A percentile compares a stretch with the other conserved stretches of the same genome.
phyloP scores from a whole-genome alignment of 2,113 vertebrate species.

The Porphyrio hochstetteri region DNA sequence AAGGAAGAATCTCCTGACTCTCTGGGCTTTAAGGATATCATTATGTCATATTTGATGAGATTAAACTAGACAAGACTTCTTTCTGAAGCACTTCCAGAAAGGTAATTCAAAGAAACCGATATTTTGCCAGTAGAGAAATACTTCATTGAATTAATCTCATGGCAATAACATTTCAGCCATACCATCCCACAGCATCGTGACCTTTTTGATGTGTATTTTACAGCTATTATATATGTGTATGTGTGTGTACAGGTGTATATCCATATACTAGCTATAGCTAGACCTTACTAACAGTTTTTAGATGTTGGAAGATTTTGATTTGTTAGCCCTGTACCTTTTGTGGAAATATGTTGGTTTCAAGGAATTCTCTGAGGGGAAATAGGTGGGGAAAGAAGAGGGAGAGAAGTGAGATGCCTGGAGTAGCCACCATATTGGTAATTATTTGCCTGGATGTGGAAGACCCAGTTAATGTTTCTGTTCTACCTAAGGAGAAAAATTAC shows the following conservation, averaged over 20 bases:
- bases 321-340: neutral
- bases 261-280: neutral
- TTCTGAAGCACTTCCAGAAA: neutral
- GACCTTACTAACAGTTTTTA: neutral
- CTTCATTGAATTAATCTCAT: neutral
- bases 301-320: neutral
- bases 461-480: neutral
- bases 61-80: neutral
- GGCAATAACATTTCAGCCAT: neutral
- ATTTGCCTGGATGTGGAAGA: neutral
- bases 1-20: neutral
- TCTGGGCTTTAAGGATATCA: neutral
- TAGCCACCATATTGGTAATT: neutral
- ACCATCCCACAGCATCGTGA: accelerated
- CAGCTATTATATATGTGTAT: neutral
- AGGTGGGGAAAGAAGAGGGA: neutral
- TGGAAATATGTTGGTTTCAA: neutral
- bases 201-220: neutral
- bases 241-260: neutral
- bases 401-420: neutral
- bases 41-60: slow-evolving; percentile 14
- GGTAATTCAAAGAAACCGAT: neutral
- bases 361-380: neutral
- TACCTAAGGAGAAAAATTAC: neutral
- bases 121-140: neutral